Base-by-base conservation (phyloP, 2,888 invertebrate species). In the Macrosoma leucophasiata region DNA sequence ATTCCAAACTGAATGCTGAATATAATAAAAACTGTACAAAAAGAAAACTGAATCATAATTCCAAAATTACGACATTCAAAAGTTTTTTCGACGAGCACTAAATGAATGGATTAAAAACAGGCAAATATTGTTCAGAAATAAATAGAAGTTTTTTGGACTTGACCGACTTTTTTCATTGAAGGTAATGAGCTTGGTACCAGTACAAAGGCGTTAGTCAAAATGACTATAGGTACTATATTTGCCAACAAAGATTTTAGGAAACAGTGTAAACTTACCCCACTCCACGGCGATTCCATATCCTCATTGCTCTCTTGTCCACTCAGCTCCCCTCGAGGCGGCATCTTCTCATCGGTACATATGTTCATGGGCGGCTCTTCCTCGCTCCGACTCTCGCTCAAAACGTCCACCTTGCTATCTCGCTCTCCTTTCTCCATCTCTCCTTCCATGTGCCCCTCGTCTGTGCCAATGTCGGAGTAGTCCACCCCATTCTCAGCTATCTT, bases 231-330 rank as follows among this genome's bases (percentile, higher is more conserved):
- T n/a, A n/a, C n/a, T n/a, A n/a, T n/a, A n/a, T n/a, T n/a, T n/a
- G n/a, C n/a, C n/a, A n/a, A n/a, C 14, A 28, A 26, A 24, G 32
- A 26, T 28, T 19, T 15, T 20, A 4, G 6, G 14, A 27, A 33
- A 14, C n/a, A 31, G 8, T 15, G 17, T 13, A 41, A 46, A 41
- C 84, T 84, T 72, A 93, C 89, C 82, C 91, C 88, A 69, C 88
- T 90, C 88, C 93, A 92, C 2, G 91, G 89, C 9, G 89, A 88
- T 50, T 93, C 93, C 61, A 91, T 91, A 50, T 91, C 91, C 7
- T 93, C 93, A 58, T 93, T 91, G 72, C 93, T 93, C 63, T 94
- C 95, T 64, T 94, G 94, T 9, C 93, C 94, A 8, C 93, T 94
- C 22, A 95, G 86, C 72, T 95, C 95, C 1, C 94, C 94, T 42